Evolutionary conservation across 2,797 vertebrate genomes (phyloP).

Genomic region (Capromys pilorides): DNA sequence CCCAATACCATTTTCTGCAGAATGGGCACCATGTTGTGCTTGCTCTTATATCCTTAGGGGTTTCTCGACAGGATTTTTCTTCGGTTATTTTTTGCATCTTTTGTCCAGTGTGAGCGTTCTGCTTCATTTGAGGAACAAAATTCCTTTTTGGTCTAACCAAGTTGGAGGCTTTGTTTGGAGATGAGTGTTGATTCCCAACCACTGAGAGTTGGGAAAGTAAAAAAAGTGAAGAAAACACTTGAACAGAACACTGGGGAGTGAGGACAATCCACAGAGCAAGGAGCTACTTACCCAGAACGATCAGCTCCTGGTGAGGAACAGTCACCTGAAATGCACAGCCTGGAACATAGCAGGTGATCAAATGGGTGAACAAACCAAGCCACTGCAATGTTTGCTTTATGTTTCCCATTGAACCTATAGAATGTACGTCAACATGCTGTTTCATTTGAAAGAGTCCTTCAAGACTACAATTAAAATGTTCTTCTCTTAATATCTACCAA

Average conservation of each 20-base stretch:
- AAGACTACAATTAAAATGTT: background rate
- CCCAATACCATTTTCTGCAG: background rate
- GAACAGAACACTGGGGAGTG: background rate
- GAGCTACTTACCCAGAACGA: background rate
- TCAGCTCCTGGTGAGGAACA: background rate
- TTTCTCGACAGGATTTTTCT: background rate
- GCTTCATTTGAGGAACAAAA: background rate
- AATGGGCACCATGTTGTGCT: background rate
- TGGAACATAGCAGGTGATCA: background rate
- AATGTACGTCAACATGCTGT: background rate
- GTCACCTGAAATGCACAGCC: background rate
- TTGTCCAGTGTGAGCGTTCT: background rate
- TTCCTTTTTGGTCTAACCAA: background rate
- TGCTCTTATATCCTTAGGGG: background rate
- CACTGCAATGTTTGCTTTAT: background rate
- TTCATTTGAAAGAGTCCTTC: no score
- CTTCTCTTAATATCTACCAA: conserved; percentile 6
- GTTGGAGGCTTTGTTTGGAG: background rate
- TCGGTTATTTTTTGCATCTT: background rate
- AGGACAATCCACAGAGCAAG: background rate
- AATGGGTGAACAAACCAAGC: background rate
- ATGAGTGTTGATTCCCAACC: background rate
- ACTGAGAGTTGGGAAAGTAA: background rate
- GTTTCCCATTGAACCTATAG: background rate
- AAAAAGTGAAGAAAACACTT: background rate